A percentile compares a stretch with the other conserved stretches of the same genome.
Evolutionary conservation across 2,888 invertebrate species (phyloP).

Genomic region (Amblyjoppa proteus): DNA sequence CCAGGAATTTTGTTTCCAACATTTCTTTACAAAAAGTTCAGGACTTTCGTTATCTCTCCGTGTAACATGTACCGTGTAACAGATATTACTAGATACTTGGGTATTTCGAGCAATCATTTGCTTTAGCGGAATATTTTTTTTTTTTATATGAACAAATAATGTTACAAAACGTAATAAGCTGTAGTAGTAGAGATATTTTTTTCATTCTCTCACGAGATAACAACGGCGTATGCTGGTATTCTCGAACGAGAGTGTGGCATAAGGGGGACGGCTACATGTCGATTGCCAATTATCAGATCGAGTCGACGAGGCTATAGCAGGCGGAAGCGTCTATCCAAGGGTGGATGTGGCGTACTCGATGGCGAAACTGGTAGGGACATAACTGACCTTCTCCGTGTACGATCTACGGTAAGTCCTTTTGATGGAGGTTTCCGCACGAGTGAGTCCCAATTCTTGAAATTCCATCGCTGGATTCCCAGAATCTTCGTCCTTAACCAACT

Average conservation of each 20-base stretch:
- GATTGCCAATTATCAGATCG: constrained; percentile 45
- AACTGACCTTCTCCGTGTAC: not conserved
- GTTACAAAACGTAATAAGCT: not conserved
- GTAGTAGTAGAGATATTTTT: not conserved
- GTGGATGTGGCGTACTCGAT: constrained; percentile 45
- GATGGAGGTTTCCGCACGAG: constrained; percentile 51
- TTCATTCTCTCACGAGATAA: not conserved
- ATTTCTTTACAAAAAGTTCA: no score
- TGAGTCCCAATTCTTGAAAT: constrained; percentile 58
- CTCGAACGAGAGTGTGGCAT: not conserved
- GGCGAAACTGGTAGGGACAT: constrained; percentile 39
- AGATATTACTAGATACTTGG: no score
- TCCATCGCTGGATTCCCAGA: constrained; percentile 54
- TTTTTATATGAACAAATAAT: no score
- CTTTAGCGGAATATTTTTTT: no score
- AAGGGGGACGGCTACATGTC: constrained; percentile 2
- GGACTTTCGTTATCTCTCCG: no score
- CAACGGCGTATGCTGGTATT: not conserved
- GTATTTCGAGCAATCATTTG: no score
- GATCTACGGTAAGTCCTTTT: constrained; percentile 32
- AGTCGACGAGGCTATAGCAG: not conserved
- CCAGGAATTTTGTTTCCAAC: no score
- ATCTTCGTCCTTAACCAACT: constrained; percentile 40
- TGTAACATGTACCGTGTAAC: no score
- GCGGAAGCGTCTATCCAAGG: constrained; percentile 8